Evolutionary conservation across 2,888 invertebrate species (phyloP).

Genomic region (Deilephila porcellus): DNA sequence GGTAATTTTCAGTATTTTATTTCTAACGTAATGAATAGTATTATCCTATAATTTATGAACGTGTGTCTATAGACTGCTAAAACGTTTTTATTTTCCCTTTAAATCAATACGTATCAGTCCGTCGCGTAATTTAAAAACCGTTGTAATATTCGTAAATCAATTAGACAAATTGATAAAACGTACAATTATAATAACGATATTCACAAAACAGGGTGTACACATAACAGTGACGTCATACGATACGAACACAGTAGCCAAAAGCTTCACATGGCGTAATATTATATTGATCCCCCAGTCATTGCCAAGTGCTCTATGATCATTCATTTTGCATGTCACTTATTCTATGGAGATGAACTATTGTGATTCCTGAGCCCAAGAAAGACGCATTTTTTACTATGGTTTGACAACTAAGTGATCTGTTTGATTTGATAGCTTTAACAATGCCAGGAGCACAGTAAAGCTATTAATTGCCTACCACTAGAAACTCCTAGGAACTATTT

Average conservation of each 20-base stretch:
- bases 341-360: neutral
- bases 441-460: no score
- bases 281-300: constrained; percentile 50
- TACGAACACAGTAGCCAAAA: constrained; percentile 44
- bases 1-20: no score
- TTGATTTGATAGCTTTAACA: no score
- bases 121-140: neutral
- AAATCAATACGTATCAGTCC: neutral
- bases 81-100: no score
- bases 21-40: no score
- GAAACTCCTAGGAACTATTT: no score
- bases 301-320: constrained; percentile 27
- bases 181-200: constrained; percentile 20
- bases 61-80: no score
- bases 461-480: no score
- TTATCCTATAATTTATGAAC: no score
- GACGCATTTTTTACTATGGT: neutral
- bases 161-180: constrained; percentile 11
- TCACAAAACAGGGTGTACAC: constrained; percentile 10
- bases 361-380: neutral
- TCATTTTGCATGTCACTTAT: constrained; percentile 1
- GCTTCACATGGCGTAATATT: constrained; percentile 43
- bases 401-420: no score
- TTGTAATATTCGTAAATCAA: neutral
- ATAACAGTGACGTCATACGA: constrained; percentile 23